Evolutionary conservation across 2,888 invertebrate genomes (phyloP), one percentile per base, ranked within the genome.

Genomic region (Drosophila maculinotata): DNA sequence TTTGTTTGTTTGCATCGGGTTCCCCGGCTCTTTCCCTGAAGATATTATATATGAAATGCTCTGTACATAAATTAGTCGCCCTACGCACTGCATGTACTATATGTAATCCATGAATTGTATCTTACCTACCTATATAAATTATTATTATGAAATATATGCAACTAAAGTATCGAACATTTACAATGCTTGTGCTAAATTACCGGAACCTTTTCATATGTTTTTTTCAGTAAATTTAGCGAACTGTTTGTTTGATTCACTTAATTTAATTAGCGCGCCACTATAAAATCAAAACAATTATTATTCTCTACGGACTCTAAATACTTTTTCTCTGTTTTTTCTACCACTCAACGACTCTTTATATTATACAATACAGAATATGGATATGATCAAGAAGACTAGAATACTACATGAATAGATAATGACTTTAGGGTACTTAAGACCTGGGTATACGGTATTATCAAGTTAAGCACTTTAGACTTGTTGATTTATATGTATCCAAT

Each of bases 121-220:
- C 75, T 84, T 82, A 76, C 39, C 57, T 69, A 82, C 38, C 54
- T 63, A 76, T 65, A 80, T 85, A 79, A 83, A 85, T 81, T 85
- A 81, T 81, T 79, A 65, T 79, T 59, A 69, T 69, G 49, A 73
- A 75, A 71, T 75, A 75, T 65, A 74, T 59, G 23, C 62, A 48
- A 41, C 30, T 57, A 57, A 59, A 76, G 35, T 38, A 58, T 31
- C 73, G 51, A 62, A 51, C 9, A 25, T 10, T 8, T 9, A 1
- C 10, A 38, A n/a, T 20, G 9, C 12, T 10, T 30, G 20, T 12
- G 3, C 9, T 45, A 9, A 1, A 6, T 12, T 31, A 12, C 12
- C 15, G 15, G 12, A 9, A 41, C 12, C 12, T 3, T 14, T 9
- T 9, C 41, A 10, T 8, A 41, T 20, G 2, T 8, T 10, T n/a